A percentile compares a stretch with the other conserved stretches of the same genome.
Conservation (phyloP, 53 echinoderm and acorn worm genomes). For the Echinarachnius parma region DNA sequence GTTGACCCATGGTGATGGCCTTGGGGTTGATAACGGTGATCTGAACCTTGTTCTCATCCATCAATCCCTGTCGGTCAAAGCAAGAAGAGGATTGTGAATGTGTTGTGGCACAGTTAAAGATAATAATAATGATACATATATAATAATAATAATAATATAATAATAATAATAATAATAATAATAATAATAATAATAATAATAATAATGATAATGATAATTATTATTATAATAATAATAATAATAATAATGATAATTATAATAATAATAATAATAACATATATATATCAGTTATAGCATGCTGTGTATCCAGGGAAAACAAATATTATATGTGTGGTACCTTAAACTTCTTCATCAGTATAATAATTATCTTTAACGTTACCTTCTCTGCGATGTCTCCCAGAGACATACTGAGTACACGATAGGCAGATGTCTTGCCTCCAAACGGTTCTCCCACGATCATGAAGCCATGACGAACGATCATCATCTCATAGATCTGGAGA, state of each 20-base stretch:
- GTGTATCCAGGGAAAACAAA: no score
- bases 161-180: no score
- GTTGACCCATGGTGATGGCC: conserved; percentile 99
- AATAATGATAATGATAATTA: no score
- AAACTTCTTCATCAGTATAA: no score
- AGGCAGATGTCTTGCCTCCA: conserved; percentile 96
- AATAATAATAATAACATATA: no score
- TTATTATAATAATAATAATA: no score
- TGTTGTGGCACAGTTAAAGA: neutral
- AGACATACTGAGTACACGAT: conserved; percentile 82
- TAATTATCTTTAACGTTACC: conserved; percentile 44
- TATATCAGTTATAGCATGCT: no score
- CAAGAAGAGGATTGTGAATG: neutral
- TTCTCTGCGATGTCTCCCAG: conserved; percentile 90
- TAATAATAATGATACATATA: neutral
- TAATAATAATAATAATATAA: no score
- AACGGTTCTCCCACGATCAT: conserved; percentile 99
- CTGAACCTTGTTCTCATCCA: conserved; percentile 99
- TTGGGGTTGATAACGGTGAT: conserved; percentile 99
- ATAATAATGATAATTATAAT: no score
- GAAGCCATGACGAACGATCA: conserved; percentile 98
- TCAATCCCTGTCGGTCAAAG: conserved; percentile 79
- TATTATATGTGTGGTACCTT: no score
- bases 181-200: no score
- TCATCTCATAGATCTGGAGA: conserved; percentile 94